A percentile compares a stretch with the other conserved stretches of the same genome.
Conservation (phyloP, 2,113 vertebrate species). For the Apistogramma diplotaenia region DNA sequence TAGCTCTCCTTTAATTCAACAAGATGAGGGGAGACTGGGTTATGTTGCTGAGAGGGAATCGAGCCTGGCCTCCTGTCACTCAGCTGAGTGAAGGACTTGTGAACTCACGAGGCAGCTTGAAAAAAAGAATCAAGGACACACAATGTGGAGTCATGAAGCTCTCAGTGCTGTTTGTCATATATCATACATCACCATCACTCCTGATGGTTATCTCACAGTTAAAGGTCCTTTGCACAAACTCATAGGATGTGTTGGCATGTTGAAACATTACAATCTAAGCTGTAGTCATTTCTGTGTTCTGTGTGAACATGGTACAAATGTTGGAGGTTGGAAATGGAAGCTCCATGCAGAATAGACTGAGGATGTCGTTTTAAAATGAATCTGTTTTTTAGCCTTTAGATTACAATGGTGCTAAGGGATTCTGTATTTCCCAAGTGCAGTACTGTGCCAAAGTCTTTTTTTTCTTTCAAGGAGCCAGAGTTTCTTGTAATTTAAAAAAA, state of each 20-base stretch:
- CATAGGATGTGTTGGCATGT: not conserved
- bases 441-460: not conserved
- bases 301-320: not conserved
- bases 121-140: conserved; percentile 11
- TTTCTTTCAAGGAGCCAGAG: not conserved
- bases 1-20: conserved; percentile 50
- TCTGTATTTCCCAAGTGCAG: not conserved
- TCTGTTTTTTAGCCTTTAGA: not conserved
- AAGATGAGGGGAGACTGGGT: conserved; percentile 12
- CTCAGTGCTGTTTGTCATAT: not conserved
- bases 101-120: not conserved
- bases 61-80: conserved; percentile 28
- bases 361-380: not conserved
- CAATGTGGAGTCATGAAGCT: not conserved
- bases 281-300: not conserved
- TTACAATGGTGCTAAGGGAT: not conserved
- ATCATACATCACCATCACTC: not conserved
- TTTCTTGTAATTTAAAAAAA: not conserved
- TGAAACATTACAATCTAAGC: not conserved
- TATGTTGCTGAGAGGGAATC: conserved; percentile 18
- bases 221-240: not conserved
- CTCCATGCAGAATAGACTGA: not conserved
- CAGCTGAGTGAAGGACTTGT: not conserved
- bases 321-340: not conserved
- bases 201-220: conserved; percentile 2